Percentiles rank a stretch among this genome's conserved stretches.
These are phyloP conservation scores for Trichomalopsis sarcophagae DNA, from an alignment of 1,140 invertebrate species.

Conservation along the genomic window DNA sequence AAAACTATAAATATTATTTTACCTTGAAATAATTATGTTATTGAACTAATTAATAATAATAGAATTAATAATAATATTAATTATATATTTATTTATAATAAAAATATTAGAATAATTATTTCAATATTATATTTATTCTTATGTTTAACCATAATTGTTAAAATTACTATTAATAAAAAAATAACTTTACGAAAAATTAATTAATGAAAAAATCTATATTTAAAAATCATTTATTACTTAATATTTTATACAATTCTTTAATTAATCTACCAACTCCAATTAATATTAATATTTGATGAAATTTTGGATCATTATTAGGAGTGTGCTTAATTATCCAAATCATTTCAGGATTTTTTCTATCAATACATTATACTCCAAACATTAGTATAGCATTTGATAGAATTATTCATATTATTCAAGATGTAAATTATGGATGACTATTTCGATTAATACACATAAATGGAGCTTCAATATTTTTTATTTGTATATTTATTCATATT, in stretches of 20 bases:
- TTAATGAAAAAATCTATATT: slow-evolving; percentile 35
- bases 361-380: too few species aligned
- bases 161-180: slow-evolving; percentile 47
- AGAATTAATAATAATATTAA: slow-evolving; percentile 55
- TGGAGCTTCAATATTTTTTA: slow-evolving; percentile 75
- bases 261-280: slow-evolving; percentile 74
- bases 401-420: slow-evolving; percentile 75
- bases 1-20: too few species aligned
- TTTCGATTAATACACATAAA: slow-evolving; percentile 76
- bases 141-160: slow-evolving; percentile 59
- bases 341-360: too few species aligned
- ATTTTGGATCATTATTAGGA: slow-evolving; percentile 76
- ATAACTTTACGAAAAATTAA: slow-evolving; percentile 47
- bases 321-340: slow-evolving; percentile 78
- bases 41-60: too few species aligned
- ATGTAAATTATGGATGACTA: slow-evolving; percentile 77
- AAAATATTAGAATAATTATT: slow-evolving; percentile 70
- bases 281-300: slow-evolving; percentile 67
- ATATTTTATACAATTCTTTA: slow-evolving; percentile 66
- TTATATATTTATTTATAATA: slow-evolving; percentile 66
- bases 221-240: slow-evolving; percentile 28
- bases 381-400: too few species aligned
- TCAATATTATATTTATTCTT: slow-evolving; percentile 34
- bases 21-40: too few species aligned
- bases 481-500: slow-evolving; percentile 71